Evolutionary conservation across 2,888 invertebrate species (phyloP).

Genomic region (Pollenia labialis): DNA sequence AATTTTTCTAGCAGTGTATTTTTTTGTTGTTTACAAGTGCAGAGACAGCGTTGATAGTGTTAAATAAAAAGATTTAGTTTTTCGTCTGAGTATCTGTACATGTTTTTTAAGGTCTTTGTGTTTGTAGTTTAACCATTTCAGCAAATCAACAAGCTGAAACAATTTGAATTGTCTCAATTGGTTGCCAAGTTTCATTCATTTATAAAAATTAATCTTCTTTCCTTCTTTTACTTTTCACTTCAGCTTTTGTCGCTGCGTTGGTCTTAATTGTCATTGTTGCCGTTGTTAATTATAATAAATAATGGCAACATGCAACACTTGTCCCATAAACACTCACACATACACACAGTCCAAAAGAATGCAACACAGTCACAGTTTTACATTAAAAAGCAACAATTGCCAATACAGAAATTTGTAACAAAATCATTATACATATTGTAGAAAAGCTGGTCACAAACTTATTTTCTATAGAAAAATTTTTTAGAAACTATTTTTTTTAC

Average conservation of each 20-base stretch:
- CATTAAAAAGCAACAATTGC: not conserved
- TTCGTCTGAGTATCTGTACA: not conserved
- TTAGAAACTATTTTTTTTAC: not conserved
- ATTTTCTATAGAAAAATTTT: not conserved
- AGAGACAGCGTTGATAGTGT: slow-evolving; percentile 30
- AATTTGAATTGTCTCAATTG: slow-evolving; percentile 65
- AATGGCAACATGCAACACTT: slow-evolving; percentile 68
- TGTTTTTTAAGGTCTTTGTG: not conserved
- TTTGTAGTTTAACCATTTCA: slow-evolving; percentile 19
- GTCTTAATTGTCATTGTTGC: slow-evolving; percentile 64
- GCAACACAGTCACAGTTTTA: not conserved
- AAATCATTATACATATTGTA: not conserved
- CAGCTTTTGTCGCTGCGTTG: slow-evolving; percentile 53
- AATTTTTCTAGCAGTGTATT: slow-evolving; percentile 10
- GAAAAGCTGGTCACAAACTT: not conserved
- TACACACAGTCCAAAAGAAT: not conserved
- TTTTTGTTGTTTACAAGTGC: not conserved
- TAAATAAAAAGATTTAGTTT: slow-evolving; percentile 25
- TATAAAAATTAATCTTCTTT: slow-evolving; percentile 58
- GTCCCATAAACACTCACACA: slow-evolving; percentile 25
- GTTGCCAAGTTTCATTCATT: slow-evolving; percentile 69
- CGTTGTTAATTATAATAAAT: slow-evolving; percentile 62
- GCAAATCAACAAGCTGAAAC: slow-evolving; percentile 67
- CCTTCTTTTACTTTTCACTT: slow-evolving; percentile 11
- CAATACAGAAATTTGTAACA: not conserved